Percentiles rank a stretch among this genome's conserved stretches.
Evolutionary conservation across 2,888 invertebrate genomes (phyloP).

Genomic region (Cryptophagus acutangulus): DNA sequence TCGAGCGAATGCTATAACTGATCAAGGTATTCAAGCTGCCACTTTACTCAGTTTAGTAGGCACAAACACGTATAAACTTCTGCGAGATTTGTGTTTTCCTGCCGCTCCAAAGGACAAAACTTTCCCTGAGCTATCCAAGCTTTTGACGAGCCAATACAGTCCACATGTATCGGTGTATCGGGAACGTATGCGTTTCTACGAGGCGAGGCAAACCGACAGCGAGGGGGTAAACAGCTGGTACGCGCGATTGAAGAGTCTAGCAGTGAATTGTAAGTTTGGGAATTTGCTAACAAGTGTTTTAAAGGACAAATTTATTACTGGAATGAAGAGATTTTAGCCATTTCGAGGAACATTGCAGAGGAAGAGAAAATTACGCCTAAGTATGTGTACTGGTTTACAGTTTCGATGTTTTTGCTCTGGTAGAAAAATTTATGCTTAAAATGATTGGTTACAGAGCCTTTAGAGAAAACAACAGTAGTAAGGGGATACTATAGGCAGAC

Average conservation of each 20-base stretch:
- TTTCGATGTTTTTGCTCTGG: too few relatives aligned
- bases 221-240: slow-evolving; percentile 10
- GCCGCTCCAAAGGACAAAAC: slow-evolving; percentile 6
- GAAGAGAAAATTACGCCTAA: too few relatives aligned
- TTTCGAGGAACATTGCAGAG: too few relatives aligned
- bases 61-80: slow-evolving; percentile 13
- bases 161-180: slow-evolving; percentile 10
- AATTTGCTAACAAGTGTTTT: slow-evolving; percentile 5
- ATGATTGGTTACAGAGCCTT: too few relatives aligned
- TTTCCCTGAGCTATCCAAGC: slow-evolving; percentile 8
- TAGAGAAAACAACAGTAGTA: too few relatives aligned
- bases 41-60: slow-evolving; percentile 8
- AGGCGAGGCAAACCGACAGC: slow-evolving; percentile 7
- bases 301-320: slow-evolving; percentile 10
- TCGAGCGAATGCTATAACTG: slow-evolving; percentile 8
- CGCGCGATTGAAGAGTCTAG: slow-evolving; percentile 9
- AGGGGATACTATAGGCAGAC: too few relatives aligned
- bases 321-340: slow-evolving; percentile 5
- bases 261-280: slow-evolving; percentile 15
- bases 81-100: slow-evolving; percentile 13
- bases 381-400: too few relatives aligned
- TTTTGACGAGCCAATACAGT: slow-evolving; percentile 13
- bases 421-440: too few relatives aligned
- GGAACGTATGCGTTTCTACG: slow-evolving; percentile 13
- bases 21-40: slow-evolving; percentile 6